Evolutionary conservation across 2,888 invertebrate species (phyloP), one percentile per base, ranked within the genome.

Genomic region (Phoronis australis): DNA sequence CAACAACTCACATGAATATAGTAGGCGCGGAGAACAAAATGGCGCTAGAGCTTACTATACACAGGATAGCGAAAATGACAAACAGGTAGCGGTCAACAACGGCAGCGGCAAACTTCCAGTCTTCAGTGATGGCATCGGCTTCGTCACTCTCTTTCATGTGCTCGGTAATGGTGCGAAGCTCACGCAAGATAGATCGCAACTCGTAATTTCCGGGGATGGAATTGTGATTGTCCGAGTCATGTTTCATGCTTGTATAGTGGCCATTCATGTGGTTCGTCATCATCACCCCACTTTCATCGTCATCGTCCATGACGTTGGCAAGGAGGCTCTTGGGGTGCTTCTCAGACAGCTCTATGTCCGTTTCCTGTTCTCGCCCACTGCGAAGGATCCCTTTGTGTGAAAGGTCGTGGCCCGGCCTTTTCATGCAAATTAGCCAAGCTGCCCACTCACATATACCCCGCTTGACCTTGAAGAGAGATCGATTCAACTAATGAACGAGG

Each of bases 391-490:
- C 31, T 15, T 31, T 31, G 9, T 15, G 9, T 9, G 31, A 31
- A 9, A 31, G 31, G 31, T 92, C 91, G 81, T 90, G 91, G 46
- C 93, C 94, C 39, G 96, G 97, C 71, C 96, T 85, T 69, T 87
- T 87, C 96, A 99, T 97, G 71, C 95, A 86, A 76, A 97, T 83
- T 68, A 96, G 80, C 85, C 93, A 94, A 66, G 99, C 97, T 79
- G 99, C 83, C 94, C 96, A 97, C 80, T 90, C 89, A 72, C 97
- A 85, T 81, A 99, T 91, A 75, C 96, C 85, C 66, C 87, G 86
- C 80, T 91, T 90, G 72, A 95, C 89, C 97, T 97, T 79, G 1
- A 63, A 60, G 23, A 47, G n/a, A n/a, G n/a, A n/a, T n/a, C n/a
- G n/a, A n/a, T n/a, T n/a, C n/a, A n/a, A n/a, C n/a, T n/a, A n/a